Evolutionary conservation across 2,113 vertebrate species (phyloP).

Genomic region (Sphyrna mokarran): DNA sequence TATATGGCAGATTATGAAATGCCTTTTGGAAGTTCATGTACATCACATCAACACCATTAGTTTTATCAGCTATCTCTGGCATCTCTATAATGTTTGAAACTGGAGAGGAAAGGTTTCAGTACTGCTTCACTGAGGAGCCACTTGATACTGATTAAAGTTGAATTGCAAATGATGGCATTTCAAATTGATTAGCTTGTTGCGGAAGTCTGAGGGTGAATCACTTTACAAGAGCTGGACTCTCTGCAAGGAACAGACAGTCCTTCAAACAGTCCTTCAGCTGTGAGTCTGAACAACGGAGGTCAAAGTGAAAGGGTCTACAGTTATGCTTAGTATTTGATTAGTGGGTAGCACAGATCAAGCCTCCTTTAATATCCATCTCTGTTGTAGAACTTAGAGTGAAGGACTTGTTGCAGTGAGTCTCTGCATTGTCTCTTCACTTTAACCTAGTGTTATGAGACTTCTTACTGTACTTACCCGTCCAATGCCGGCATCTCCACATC

Average conservation of each 20-base stretch:
- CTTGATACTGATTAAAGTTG: constrained; percentile 49
- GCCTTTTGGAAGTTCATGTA: too few species aligned
- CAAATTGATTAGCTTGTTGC: background rate
- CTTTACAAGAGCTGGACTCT: background rate
- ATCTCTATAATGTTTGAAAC: background rate
- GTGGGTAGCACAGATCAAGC: background rate
- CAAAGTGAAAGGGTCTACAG: background rate
- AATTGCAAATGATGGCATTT: background rate
- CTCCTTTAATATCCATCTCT: too few species aligned
- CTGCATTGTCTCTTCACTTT: too few species aligned
- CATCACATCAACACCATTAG: too few species aligned
- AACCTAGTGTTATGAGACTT: too few species aligned
- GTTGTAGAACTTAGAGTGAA: too few species aligned
- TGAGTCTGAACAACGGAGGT: background rate
- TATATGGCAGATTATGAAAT: too few species aligned
- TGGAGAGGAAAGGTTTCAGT: background rate
- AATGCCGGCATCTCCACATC: too few species aligned
- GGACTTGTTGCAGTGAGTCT: too few species aligned
- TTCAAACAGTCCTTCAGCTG: background rate
- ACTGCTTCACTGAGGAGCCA: constrained; percentile 41
- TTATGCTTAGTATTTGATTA: background rate
- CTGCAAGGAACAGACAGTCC: background rate
- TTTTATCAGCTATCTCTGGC: too few species aligned
- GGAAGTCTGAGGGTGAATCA: background rate
- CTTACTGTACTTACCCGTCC: too few species aligned